phyloP scores from a whole-genome alignment of 2,888 invertebrate genomes.

The Mythimna ferrago region DNA sequence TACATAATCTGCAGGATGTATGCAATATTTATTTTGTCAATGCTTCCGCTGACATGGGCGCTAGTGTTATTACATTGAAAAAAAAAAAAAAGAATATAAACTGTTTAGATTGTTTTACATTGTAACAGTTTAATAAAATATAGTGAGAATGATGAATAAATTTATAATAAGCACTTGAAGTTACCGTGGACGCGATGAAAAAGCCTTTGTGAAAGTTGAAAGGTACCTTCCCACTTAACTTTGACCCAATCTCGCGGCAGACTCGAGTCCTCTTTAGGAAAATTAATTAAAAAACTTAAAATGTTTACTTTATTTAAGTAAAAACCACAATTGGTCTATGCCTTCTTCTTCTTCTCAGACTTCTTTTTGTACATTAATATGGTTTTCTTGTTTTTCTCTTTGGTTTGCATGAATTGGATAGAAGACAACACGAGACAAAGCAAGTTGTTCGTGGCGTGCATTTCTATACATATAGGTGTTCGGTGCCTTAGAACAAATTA shows the following conservation, averaged over 20 bases:
- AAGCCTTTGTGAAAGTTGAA: background rate
- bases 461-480: background rate
- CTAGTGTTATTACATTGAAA: background rate
- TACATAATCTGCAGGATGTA: slow-evolving; percentile 37
- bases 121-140: background rate
- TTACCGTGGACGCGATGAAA: background rate
- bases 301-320: background rate
- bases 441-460: background rate
- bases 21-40: slow-evolving; percentile 30
- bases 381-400: background rate
- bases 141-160: background rate
- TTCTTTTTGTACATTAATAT: background rate
- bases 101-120: background rate
- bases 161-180: background rate
- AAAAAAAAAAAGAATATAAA: background rate
- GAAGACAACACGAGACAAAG: background rate
- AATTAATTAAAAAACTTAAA: background rate
- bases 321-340: background rate
- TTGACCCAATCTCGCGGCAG: background rate
- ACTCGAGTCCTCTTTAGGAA: background rate
- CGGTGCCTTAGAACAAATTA: background rate
- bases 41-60: slow-evolving; percentile 28
- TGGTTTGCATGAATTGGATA: slow-evolving; percentile 1
- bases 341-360: background rate
- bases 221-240: background rate